Percentiles rank a stretch among this genome's conserved stretches.
These are phyloP conservation scores for Cygnus olor DNA, from an alignment of 2,797 vertebrate species.

Conservation along the genomic window DNA sequence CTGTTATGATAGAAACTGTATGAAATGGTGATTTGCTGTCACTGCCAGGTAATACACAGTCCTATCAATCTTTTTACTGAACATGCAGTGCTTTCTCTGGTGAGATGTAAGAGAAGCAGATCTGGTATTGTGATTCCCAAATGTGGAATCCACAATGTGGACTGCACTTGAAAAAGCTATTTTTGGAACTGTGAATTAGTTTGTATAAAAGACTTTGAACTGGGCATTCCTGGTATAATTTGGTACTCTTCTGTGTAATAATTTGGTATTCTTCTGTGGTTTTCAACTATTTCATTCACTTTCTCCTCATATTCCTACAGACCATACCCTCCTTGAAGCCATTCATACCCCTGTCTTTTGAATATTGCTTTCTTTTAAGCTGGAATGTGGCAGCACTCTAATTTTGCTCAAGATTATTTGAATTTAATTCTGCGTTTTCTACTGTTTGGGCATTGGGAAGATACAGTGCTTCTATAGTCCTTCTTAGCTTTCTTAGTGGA, in stretches of 20 bases:
- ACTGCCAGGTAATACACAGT: not conserved
- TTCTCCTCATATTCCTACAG: not conserved
- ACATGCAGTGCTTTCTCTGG: rapidly evolving
- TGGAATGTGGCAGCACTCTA: not conserved
- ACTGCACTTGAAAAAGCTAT: not conserved
- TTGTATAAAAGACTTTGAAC: not conserved
- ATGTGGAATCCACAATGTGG: not conserved
- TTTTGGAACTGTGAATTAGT: not conserved
- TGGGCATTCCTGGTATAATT: not conserved
- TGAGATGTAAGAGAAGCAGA: not conserved
- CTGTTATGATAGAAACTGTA: not conserved
- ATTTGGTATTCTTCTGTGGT: not conserved
- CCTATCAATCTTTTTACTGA: not conserved
- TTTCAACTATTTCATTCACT: not conserved
- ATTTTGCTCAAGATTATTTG: not conserved
- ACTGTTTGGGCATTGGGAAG: not conserved
- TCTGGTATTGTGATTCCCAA: not conserved
- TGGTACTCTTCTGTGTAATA: not conserved
- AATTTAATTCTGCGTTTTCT: not conserved
- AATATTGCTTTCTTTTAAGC: not conserved
- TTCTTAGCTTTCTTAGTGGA: not conserved
- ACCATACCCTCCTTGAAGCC: not conserved
- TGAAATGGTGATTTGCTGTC: not conserved
- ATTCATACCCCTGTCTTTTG: not conserved
- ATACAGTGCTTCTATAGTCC: not conserved